Percentiles rank a stretch among this genome's conserved stretches.
These are phyloP conservation scores for Uropetala carovei DNA, from an alignment of 2,888 invertebrate species.

Conservation along the genomic window DNA sequence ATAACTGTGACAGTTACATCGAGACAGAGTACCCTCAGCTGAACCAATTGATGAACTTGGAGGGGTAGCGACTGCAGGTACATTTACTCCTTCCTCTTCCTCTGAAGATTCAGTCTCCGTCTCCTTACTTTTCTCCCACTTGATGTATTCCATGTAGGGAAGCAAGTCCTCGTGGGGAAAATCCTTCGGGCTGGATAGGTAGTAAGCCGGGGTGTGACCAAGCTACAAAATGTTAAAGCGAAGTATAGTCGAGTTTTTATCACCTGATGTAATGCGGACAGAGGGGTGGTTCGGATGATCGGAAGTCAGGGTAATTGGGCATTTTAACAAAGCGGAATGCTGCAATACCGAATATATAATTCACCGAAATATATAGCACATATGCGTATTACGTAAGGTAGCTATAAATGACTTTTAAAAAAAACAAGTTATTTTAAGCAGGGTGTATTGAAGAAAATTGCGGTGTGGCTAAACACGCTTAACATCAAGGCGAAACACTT, in stretches of 20 bases:
- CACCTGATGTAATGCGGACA: too few species aligned
- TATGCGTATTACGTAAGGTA: too few species aligned
- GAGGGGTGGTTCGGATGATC: too few species aligned
- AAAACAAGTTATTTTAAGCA: too few species aligned
- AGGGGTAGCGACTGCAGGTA: background rate
- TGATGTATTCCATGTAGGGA: conserved; percentile 16
- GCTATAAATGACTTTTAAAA: too few species aligned
- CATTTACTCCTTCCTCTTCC: background rate
- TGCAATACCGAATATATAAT: too few species aligned
- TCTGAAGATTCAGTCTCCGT: background rate
- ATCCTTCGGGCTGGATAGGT: conserved; percentile 82
- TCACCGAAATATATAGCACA: too few species aligned
- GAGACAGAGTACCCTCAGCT: background rate
- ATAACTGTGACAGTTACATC: background rate
- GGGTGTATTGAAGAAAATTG: too few species aligned
- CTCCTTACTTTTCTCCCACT: background rate
- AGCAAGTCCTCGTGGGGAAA: conserved; percentile 84
- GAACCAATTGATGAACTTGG: conserved; percentile 17
- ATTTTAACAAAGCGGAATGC: too few species aligned
- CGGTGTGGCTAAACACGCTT: too few species aligned
- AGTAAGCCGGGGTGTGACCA: conserved; percentile 88
- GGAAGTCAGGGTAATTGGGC: too few species aligned
- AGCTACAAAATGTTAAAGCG: conserved; percentile 76
- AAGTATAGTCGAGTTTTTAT: background rate
- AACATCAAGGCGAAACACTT: too few species aligned